Percentiles rank a stretch among this genome's conserved stretches.
Evolutionary conservation across 2,113 vertebrate genomes (phyloP).

Genomic region (Dicentrarchus labrax): DNA sequence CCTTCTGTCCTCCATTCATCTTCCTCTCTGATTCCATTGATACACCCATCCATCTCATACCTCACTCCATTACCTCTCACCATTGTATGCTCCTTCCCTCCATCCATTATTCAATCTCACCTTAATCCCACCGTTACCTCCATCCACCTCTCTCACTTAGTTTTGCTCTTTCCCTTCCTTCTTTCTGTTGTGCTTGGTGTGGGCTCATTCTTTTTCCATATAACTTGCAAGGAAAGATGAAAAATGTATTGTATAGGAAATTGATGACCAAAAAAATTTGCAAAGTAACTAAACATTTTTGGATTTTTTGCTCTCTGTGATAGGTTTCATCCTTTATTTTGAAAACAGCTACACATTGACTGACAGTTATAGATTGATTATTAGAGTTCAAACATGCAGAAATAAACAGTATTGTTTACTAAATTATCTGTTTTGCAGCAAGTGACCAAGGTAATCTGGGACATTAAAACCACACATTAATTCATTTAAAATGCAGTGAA

Average conservation of each 20-base stretch:
- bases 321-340: background rate
- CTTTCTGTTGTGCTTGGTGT: slow-evolving; percentile 16
- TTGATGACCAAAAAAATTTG: background rate
- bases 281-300: background rate
- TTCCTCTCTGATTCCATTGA: slow-evolving; percentile 66
- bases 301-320: background rate
- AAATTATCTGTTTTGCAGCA: background rate
- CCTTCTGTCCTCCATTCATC: slow-evolving; percentile 62
- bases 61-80: slow-evolving; percentile 76
- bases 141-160: slow-evolving; percentile 33
- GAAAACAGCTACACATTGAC: background rate
- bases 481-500: background rate
- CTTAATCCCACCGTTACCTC: slow-evolving; percentile 50
- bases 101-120: slow-evolving; percentile 64
- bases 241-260: background rate
- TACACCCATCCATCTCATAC: slow-evolving; percentile 70
- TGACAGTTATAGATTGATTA: background rate
- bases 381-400: background rate
- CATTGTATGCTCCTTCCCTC: slow-evolving; percentile 48
- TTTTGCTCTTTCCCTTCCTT: slow-evolving; percentile 18
- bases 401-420: background rate
- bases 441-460: background rate
- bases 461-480: background rate
- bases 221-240: background rate
- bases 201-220: slow-evolving; percentile 1